Evolutionary conservation across 2,797 vertebrate genomes (phyloP), one percentile per base, ranked within the genome.

Genomic region (Enteromius paludinosus): DNA sequence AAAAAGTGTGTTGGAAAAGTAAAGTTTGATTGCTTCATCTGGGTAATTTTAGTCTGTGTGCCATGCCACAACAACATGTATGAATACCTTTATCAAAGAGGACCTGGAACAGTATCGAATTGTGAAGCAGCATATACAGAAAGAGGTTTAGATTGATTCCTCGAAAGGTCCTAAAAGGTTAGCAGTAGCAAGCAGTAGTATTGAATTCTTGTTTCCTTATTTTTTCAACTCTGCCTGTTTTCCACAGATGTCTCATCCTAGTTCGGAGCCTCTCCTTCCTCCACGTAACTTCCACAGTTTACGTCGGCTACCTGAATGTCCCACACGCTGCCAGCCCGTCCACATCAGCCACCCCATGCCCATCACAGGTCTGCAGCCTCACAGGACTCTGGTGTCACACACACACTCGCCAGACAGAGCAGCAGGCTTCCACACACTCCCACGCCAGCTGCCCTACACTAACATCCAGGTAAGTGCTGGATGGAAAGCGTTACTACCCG

Each of bases 321-420:
- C 93, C 0, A 93, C 93, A 6, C 95, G 92, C 0, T 95, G 95
- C 78, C 96, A 95, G 56, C 91, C 94, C 0, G 87, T 94, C 33
- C 94, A 96, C 92, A 96, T 97, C 87, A 96, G 96, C 77, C 92
- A 92, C 86, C 94, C 96, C 0, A 86, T 94, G 87, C 90, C 88
- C 52, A 73, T 87, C 56, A 70, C 88, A 41, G 82, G 64, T 25
- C 47, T 70, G 59, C 79, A 83, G 49, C 14, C 18, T 0, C 95
- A 94, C 74, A 88, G 94, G 35, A 88, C 91, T 61, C 95, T 93
- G 0, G 93, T 94, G 10, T 91, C 87, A 88, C 85, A 23, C 73
- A 28, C 77, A 87, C 90, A 93, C 6, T 78, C 83, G 83, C 1
- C 84, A n/a, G 74, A 49, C 45, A 92, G 95, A 80, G 89, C 92